Conservation (phyloP, 2,113 vertebrate species). For the Mohoua ochrocephala region DNA sequence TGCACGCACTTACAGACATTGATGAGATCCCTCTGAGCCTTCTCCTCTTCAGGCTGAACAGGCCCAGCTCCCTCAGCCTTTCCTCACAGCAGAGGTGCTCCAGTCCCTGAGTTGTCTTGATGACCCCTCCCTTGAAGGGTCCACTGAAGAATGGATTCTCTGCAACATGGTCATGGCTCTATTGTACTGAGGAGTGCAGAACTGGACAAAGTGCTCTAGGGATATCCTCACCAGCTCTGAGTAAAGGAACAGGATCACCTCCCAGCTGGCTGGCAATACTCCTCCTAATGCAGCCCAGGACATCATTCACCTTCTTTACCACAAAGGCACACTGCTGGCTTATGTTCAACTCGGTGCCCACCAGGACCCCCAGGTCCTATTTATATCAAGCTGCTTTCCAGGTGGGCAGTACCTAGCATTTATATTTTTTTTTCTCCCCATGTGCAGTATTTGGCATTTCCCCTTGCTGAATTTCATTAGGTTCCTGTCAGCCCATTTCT, state of each 20-base stretch:
- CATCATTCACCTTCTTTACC: background rate
- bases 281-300: background rate
- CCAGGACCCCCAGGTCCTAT: background rate
- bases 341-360: background rate
- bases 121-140: background rate
- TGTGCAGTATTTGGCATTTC: background rate
- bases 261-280: background rate
- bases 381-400: background rate
- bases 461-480: background rate
- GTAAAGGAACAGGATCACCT: background rate
- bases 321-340: background rate
- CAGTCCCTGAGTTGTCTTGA: background rate
- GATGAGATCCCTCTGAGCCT: background rate
- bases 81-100: background rate
- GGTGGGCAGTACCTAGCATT: background rate
- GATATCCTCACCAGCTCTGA: background rate
- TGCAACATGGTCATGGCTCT: background rate
- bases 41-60: background rate
- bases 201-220: background rate
- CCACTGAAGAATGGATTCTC: background rate
- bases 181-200: accelerated
- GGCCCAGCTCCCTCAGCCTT: background rate
- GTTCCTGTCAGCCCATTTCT: background rate
- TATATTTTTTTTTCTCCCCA: background rate
- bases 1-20: background rate